Evolutionary conservation across 1,140 invertebrate genomes (phyloP), one percentile per base, ranked within the genome.

Genomic region (Sinella curviseta): DNA sequence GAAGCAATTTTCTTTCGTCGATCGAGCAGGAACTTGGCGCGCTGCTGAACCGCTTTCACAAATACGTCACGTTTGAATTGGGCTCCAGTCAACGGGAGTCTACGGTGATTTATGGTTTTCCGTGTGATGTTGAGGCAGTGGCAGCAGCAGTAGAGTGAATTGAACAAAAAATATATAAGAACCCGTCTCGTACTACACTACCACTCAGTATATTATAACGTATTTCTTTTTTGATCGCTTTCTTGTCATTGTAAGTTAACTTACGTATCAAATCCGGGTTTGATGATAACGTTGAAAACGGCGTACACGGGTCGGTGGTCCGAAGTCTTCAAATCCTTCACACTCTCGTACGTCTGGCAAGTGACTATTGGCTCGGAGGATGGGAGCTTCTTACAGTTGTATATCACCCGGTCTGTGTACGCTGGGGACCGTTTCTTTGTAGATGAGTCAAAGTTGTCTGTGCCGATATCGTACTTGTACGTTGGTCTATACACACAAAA

Each of bases 231-330:
- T 48, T 48, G 39, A 48, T 4, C 4, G 17, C 39, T 8, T 48
- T 4, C 39, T 60, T n/a, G 24, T 60, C 24, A 3, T 60, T 60
- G 57, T 60, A 26, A 60, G 24, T 30, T 70, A 8, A 33, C 65
- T 74, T 81, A 83, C 81, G 79, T 84, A 55, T 84, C 83, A 78
- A 78, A 84, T 17, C 83, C 83, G 20, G 81, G 83, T 65, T 81
- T 82, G 26, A 84, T 54, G 17, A 77, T 48, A 1, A 84, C 78
- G 17, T 76, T 80, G 70, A 84, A 84, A n/a, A 82, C 48, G 20
- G 77, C 79, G 35, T 78, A 82, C 2, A 84, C 83, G 14, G 83
- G 83, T 20, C 77, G 54, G 54, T 84, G 83, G 70, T 84, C 83
- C 0, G 83, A 84, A 4, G 81, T 54, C 36, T 48, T 75, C 70